Conservation (phyloP, 2,888 invertebrate species). For the Nymphalis polychloros region DNA sequence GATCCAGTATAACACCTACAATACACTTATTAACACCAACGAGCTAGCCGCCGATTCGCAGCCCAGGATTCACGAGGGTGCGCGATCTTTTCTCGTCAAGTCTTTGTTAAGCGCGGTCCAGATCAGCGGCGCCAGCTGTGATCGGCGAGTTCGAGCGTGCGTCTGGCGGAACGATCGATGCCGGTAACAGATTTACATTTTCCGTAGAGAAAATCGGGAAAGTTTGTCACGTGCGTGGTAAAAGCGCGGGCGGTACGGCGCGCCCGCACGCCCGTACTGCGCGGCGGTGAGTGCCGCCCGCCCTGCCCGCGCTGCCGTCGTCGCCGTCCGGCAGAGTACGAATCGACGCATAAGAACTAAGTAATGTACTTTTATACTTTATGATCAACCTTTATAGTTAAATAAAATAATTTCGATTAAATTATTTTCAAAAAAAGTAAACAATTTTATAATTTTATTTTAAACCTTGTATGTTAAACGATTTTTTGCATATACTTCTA, state of each 20-base stretch:
- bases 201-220: conserved; percentile 78
- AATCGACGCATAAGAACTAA: conserved; percentile 46
- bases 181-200: conserved; percentile 80
- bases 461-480: neutral
- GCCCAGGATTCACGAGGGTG: conserved; percentile 54
- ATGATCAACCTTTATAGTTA: too few species aligned
- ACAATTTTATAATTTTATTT: neutral
- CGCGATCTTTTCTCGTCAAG: conserved; percentile 53
- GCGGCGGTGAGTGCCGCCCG: conserved; percentile 79
- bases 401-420: neutral
- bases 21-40: conserved; percentile 70
- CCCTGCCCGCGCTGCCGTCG: conserved; percentile 59
- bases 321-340: conserved; percentile 43
- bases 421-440: neutral
- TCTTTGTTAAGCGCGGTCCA: conserved; percentile 74
- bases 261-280: conserved; percentile 79
- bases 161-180: conserved; percentile 77
- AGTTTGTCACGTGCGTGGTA: conserved; percentile 74
- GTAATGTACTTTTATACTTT: conserved; percentile 47
- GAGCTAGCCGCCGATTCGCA: conserved; percentile 50
- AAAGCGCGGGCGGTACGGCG: conserved; percentile 70
- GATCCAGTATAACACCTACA: conserved; percentile 70
- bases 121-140: conserved; percentile 74
- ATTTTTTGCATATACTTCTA: neutral
- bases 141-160: conserved; percentile 70